Evolutionary conservation across 1,140 invertebrate species (phyloP).

Genomic region (Saccostrea cuccullata): DNA sequence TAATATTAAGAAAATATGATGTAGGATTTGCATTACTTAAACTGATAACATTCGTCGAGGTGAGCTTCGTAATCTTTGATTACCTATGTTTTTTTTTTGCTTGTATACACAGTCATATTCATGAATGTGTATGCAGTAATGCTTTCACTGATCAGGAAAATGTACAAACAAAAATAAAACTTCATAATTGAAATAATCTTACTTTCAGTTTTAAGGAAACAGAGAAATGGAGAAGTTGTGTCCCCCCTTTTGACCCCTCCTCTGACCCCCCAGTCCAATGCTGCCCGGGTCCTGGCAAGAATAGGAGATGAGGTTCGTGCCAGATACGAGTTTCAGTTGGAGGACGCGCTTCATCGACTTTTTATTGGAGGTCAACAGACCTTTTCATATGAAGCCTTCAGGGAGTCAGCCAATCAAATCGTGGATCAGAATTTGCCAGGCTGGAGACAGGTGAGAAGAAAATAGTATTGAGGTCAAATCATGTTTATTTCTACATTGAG

Average conservation of each 20-base stretch:
- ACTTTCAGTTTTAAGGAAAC: background rate
- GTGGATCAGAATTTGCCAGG: constrained; percentile 58
- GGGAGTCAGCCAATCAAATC: constrained; percentile 56
- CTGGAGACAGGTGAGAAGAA: constrained; percentile 63
- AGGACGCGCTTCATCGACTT: constrained; percentile 51
- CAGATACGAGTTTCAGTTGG: constrained; percentile 59
- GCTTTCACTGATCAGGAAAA: too few species aligned
- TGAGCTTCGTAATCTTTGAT: too few species aligned
- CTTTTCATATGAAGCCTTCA: constrained; percentile 64
- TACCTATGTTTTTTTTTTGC: too few species aligned
- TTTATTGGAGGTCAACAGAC: constrained; percentile 45
- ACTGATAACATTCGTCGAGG: too few species aligned
- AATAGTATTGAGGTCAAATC: too few species aligned
- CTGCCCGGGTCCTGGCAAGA: constrained; percentile 60
- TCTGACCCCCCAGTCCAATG: constrained; percentile 65
- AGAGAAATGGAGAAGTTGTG: background rate
- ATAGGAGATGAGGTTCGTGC: constrained; percentile 69
- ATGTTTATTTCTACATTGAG: too few species aligned
- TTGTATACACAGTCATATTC: too few species aligned
- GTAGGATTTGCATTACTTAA: too few species aligned
- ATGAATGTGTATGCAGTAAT: too few species aligned
- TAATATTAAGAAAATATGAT: too few species aligned
- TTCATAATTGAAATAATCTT: background rate
- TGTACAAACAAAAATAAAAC: too few species aligned
- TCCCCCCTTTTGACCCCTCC: constrained; percentile 51